Evolutionary conservation across 1,140 invertebrate genomes (phyloP).

Genomic region (Drosophila littoralis): DNA sequence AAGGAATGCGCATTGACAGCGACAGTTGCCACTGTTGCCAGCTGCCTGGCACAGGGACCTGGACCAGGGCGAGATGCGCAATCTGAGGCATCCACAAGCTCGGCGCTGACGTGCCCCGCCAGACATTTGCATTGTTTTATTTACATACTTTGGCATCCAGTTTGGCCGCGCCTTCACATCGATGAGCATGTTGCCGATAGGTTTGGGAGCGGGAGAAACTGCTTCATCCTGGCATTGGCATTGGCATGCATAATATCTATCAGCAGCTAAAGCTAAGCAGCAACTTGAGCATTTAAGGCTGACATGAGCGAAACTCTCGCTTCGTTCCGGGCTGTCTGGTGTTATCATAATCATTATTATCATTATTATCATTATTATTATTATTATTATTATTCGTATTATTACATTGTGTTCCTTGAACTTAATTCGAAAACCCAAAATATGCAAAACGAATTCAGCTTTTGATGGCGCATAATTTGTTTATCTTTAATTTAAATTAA

Average conservation of each 20-base stretch:
- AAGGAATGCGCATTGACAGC: conserved; percentile 72
- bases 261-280: conserved; percentile 47
- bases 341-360: conserved; percentile 42
- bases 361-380: conserved; percentile 34
- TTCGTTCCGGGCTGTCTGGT: conserved; percentile 14
- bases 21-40: conserved; percentile 47
- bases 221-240: conserved; percentile 27
- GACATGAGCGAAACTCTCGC: conserved; percentile 16
- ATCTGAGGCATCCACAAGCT: conserved; percentile 21
- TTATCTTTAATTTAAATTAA: conserved; percentile 75
- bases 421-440: conserved; percentile 46
- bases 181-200: conserved; percentile 17
- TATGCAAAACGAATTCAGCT: conserved; percentile 65
- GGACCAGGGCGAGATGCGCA: conserved; percentile 10
- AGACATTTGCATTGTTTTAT: conserved; percentile 77
- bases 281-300: conserved; percentile 41
- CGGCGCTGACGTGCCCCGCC: conserved; percentile 7
- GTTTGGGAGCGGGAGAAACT: neutral
- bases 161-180: conserved; percentile 49
- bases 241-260: conserved; percentile 52
- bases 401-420: conserved; percentile 40
- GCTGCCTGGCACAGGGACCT: neutral
- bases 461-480: conserved; percentile 64
- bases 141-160: conserved; percentile 64
- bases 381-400: conserved; percentile 33